Evolutionary conservation across 2,113 vertebrate species (phyloP), one percentile per base, ranked within the genome.

Genomic region (Thalassoma bifasciatum): DNA sequence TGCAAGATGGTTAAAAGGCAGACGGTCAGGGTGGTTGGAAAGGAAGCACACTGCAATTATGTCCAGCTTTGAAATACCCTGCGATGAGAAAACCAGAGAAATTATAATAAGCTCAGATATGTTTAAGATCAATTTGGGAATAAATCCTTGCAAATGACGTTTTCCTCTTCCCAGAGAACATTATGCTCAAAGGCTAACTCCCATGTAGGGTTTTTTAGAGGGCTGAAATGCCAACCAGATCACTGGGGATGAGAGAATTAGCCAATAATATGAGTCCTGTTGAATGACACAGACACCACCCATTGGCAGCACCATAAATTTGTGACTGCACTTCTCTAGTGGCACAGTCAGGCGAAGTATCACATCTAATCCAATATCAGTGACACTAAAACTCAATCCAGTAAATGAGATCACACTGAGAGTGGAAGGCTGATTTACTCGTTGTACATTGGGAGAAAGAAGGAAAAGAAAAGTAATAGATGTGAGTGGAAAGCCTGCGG

Each of bases 121-220:
- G 67, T 89, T 91, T 88, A 89, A 87, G 83, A 90, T 87, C 85
- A 91, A 83, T 91, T 87, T 89, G 85, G 83, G 81, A 88, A 84
- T 84, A 91, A 87, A 91, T 88, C 62, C 61, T 72, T 21, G 19
- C 54, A 85, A 78, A 79, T 83, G 79, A 83, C 63, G 37, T 69
- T 47, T 83, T 88, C 69, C 68, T 67, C 69, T 77, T 89, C 76
- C 71, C 72, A n/a, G 63, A 83, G 87, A 85, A 82, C 72, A 81
- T 88, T 85, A 79, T 37, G 72, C 76, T 85, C 49, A 80, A 88
- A 86, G 79, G 81, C 68, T 72, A 86, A 83, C 77, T 83, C 75
- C 75, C 54, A 69, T 75, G 64, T 49, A 82, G 63, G 42, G 23
- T 77, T 70, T 85, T 83, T 84, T 61, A 54, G 47, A 46, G 58